Evolutionary conservation across 2,888 invertebrate genomes (phyloP).

Genomic region (Empis livida): DNA sequence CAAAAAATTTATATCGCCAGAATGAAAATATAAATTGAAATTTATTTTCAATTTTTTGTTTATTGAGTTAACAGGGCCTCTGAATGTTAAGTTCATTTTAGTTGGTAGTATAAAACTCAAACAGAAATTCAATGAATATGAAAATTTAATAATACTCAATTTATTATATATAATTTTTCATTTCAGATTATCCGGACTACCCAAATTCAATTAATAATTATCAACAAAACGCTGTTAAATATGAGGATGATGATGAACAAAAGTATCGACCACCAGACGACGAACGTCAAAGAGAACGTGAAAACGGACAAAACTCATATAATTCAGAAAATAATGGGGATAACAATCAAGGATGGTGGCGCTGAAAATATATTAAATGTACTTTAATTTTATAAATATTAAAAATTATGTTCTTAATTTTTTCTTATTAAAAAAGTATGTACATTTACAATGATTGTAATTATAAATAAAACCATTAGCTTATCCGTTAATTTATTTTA

Average conservation of each 20-base stretch:
- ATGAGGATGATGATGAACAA: conserved; percentile 52
- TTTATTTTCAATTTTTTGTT: neutral
- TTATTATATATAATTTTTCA: no score
- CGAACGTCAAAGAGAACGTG: neutral
- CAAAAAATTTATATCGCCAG: neutral
- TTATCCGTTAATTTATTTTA: no score
- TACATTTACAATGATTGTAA: no score
- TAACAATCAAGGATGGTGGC: conserved; percentile 1
- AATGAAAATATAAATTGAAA: neutral
- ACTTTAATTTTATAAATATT: no score
- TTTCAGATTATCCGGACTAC: conserved; percentile 61
- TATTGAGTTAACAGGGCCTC: conserved; percentile 34
- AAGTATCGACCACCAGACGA: conserved; percentile 48
- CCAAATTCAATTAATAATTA: conserved; percentile 43
- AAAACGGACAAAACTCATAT: neutral
- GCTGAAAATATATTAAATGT: neutral
- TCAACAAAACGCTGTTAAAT: conserved; percentile 51
- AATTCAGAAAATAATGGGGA: neutral
- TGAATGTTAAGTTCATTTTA: conserved; percentile 27
- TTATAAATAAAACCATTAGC: no score
- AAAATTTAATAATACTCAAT: neutral
- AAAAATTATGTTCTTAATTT: no score
- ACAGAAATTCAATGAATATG: conserved; percentile 17
- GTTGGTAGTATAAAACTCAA: conserved; percentile 34
- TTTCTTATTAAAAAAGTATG: no score